Conservation (phyloP, 1,140 invertebrate species). For the Bathynomus jamesi region DNA sequence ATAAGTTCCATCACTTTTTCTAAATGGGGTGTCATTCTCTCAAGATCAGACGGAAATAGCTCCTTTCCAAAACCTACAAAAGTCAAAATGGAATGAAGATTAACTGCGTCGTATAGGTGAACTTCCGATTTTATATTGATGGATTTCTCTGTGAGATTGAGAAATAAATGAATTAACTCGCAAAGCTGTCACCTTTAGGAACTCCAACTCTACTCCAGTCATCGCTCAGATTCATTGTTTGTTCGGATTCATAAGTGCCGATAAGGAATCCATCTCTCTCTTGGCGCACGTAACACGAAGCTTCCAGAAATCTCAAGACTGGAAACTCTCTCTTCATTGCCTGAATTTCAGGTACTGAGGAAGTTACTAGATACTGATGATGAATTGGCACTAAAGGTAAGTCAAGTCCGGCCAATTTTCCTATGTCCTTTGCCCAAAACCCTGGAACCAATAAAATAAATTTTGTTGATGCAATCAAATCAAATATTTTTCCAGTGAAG, state of each 20-base stretch:
- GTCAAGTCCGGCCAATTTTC: constrained; percentile 40
- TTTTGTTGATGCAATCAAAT: neutral
- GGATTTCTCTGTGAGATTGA: too few relatives aligned
- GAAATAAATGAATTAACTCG: too few relatives aligned
- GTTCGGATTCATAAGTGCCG: constrained; percentile 44
- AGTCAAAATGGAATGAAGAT: neutral
- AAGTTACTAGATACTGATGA: constrained; percentile 45
- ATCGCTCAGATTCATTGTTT: constrained; percentile 43
- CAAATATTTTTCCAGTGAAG: too few relatives aligned
- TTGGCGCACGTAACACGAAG: constrained; percentile 46
- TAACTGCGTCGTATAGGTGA: neutral
- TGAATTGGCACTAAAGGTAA: constrained; percentile 45
- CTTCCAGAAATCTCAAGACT: constrained; percentile 47
- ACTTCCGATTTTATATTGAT: neutral
- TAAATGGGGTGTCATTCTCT: constrained; percentile 41
- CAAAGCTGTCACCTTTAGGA: constrained; percentile 22
- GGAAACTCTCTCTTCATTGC: constrained; percentile 42
- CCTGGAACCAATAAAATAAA: constrained; percentile 37
- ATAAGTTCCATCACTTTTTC: constrained; percentile 43
- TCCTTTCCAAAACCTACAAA: constrained; percentile 44
- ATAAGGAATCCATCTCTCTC: constrained; percentile 44
- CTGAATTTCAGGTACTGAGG: constrained; percentile 41
- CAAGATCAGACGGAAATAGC: constrained; percentile 43
- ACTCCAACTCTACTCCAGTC: constrained; percentile 45
- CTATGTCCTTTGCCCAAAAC: constrained; percentile 46